Percentiles rank a stretch among this genome's conserved stretches.
Evolutionary conservation across 2,797 vertebrate species (phyloP).

Genomic region (Acanthurus tractus): DNA sequence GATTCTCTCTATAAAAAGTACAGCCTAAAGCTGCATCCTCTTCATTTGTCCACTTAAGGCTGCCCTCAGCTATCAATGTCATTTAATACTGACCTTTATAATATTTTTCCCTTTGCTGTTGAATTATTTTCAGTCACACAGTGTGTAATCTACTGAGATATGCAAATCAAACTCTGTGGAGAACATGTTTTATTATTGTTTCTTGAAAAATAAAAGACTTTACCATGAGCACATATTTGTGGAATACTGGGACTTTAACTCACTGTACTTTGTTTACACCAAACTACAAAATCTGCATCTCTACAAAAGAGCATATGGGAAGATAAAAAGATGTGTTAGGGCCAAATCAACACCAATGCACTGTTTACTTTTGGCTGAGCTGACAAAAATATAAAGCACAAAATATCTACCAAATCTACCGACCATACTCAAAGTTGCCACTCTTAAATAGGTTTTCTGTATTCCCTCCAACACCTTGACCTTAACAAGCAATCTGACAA

Average conservation of each 20-base stretch:
- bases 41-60: not conserved
- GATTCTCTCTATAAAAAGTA: constrained; percentile 11
- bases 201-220: not conserved
- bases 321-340: not conserved
- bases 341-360: not conserved
- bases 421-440: not conserved
- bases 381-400: not conserved
- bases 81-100: constrained; percentile 15
- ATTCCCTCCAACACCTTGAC: constrained; percentile 9
- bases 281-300: not conserved
- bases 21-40: constrained; percentile 11
- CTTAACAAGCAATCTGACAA: constrained; percentile 3
- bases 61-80: not conserved
- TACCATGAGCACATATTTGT: not conserved
- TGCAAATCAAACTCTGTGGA: not conserved
- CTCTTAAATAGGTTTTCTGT: not conserved
- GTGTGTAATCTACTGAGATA: not conserved
- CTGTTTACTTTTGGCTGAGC: not conserved
- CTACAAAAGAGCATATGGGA: not conserved
- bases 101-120: not conserved
- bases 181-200: not conserved
- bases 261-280: not conserved
- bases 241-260: constrained; percentile 1
- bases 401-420: not conserved
- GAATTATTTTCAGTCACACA: not conserved